Evolutionary conservation across 2,888 invertebrate genomes (phyloP), one percentile per base, ranked within the genome.

Genomic region (Andricus curvator): DNA sequence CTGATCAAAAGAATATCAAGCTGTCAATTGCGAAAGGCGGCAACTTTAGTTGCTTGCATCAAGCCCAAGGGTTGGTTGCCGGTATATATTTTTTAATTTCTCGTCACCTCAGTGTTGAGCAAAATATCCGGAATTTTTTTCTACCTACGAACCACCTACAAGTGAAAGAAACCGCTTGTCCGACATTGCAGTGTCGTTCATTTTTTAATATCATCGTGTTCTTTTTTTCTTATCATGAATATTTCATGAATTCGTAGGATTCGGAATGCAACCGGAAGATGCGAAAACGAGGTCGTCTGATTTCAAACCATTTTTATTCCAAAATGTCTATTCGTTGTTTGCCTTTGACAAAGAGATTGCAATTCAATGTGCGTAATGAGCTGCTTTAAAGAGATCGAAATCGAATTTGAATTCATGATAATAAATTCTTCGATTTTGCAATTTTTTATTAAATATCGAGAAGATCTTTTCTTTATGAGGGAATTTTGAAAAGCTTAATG

Each of bases 241-340:
- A 70, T 70, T 70, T 48, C 51, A 70, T 70, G 70, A 70, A 70
- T 22, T 48, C 29, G 70, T 70, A 29, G 70, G 29, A 70, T 51
- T 70, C 51, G 25, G 70, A 48, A 48, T 29, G 70, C 51, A 44
- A 51, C 29, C 20, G 70, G 20, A 33, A 51, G 29, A 70, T 51
- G 48, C 70, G 68, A 44, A 51, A 70, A 70, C 29, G 68, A 51
- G 68, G 68, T 70, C 48, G 41, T 70, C 68, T 51, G 48, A 70
- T 70, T 70, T 70, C 48, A 37, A 33, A 37, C 37, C 9, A 8
- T 37, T 68, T 68, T 68, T 68, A 68, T 68, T 48, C 48, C 48
- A 68, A 48, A 48, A 44, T 68, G 68, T 48, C 48, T 70, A 51
- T 70, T 70, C 48, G 22, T 70, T 70, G 48, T 70, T 70, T 70